phyloP scores from a whole-genome alignment of 2,113 vertebrate species.

The Salvelinus namaycush region DNA sequence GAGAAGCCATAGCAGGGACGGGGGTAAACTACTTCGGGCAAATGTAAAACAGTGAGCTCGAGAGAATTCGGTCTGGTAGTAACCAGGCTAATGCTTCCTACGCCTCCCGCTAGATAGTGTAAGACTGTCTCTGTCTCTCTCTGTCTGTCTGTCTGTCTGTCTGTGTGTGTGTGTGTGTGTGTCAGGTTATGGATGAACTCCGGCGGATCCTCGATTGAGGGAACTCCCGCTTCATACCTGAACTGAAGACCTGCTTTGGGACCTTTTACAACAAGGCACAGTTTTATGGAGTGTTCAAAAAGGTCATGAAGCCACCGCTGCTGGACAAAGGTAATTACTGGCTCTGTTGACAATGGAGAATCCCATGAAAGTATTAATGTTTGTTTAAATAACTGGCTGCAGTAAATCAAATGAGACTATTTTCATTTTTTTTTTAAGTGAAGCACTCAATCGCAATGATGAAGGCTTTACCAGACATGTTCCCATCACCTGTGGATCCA shows the following conservation, averaged over 20 bases:
- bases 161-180: neutral
- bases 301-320: too few species aligned
- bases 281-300: too few species aligned
- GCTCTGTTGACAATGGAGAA: too few species aligned
- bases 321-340: too few species aligned
- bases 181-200: conserved; percentile 38
- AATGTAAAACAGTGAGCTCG: too few species aligned
- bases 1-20: too few species aligned
- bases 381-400: neutral
- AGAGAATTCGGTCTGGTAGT: neutral
- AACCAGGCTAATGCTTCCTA: neutral
- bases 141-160: too few species aligned
- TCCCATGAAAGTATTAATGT: too few species aligned
- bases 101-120: neutral
- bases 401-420: too few species aligned
- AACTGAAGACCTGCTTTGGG: conserved; percentile 18
- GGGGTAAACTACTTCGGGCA: too few species aligned
- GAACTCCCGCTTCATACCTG: conserved; percentile 28
- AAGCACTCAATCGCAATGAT: conserved; percentile 29
- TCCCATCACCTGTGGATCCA: neutral
- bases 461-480: conserved; percentile 42
- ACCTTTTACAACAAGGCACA: too few species aligned
- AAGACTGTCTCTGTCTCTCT: neutral
- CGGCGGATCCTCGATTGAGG: conserved; percentile 27
- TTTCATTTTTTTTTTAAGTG: too few species aligned